Evolutionary conservation across 2,113 vertebrate genomes (phyloP).

Genomic region (Brachypodius melanocephalos): DNA sequence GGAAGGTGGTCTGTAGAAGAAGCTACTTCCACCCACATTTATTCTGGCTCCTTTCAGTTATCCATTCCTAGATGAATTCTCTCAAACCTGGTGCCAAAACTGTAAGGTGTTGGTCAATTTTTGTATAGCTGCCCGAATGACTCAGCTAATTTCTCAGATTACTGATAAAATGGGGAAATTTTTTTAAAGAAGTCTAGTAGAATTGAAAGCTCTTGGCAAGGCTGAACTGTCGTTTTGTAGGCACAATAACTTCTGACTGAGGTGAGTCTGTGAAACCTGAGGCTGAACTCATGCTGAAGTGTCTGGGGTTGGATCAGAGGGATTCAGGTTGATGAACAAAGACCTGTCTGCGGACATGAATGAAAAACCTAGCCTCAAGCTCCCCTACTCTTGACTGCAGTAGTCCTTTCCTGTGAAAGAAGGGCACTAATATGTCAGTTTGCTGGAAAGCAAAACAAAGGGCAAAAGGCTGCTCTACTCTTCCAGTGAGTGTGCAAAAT

Average conservation of each 20-base stretch:
- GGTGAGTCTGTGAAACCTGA: not conserved
- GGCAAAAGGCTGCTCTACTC: not conserved
- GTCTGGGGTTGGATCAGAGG: not conserved
- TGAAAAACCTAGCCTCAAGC: not conserved
- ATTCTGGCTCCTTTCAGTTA: not conserved
- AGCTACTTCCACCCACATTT: not conserved
- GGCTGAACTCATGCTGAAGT: not conserved
- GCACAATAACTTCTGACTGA: not conserved
- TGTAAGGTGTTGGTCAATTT: slow-evolving; percentile 16
- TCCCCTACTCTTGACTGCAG: not conserved
- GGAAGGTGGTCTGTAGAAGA: not conserved
- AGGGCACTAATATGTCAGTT: not conserved
- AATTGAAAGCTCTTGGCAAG: not conserved
- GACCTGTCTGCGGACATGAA: not conserved
- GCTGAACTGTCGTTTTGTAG: not conserved
- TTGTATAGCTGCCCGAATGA: not conserved
- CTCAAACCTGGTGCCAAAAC: not conserved
- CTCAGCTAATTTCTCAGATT: slow-evolving; percentile 1
- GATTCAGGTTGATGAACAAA: not conserved
- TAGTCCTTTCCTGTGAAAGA: not conserved
- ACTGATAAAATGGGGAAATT: not conserved
- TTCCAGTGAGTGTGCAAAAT: not conserved
- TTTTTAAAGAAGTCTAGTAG: not conserved
- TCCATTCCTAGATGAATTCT: slow-evolving; percentile 15
- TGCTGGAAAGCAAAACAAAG: not conserved